These are phyloP conservation scores for Chelon labrosus DNA, from an alignment of 2,797 vertebrate species.

Conservation along the genomic window DNA sequence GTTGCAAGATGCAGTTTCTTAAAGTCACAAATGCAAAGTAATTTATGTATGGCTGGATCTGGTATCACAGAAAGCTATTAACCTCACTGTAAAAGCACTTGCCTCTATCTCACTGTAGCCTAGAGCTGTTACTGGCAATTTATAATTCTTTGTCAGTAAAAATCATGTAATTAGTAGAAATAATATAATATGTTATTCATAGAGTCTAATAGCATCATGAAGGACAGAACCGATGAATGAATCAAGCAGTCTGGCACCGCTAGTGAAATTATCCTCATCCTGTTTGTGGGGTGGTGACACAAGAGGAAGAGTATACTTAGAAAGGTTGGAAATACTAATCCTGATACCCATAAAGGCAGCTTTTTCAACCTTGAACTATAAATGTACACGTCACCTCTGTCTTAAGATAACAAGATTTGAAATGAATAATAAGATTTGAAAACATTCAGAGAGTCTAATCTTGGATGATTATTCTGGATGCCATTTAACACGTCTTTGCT, in stretches of 20 bases:
- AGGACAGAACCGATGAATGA: constrained; percentile 32
- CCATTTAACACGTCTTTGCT: constrained; percentile 36
- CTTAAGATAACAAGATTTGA: constrained; percentile 55
- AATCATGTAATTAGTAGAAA: constrained; percentile 54
- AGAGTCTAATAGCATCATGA: constrained; percentile 44
- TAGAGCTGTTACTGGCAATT: constrained; percentile 34
- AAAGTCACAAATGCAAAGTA: constrained; percentile 1
- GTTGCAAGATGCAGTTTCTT: constrained; percentile 2
- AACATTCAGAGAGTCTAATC: constrained; percentile 47
- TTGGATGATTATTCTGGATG: constrained; percentile 52
- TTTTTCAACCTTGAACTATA: constrained; percentile 22
- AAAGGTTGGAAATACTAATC: constrained; percentile 45
- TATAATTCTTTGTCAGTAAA: constrained; percentile 25
- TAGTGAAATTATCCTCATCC: constrained; percentile 23
- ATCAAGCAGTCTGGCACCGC: constrained; percentile 20
- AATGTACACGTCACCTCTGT: constrained; percentile 47
- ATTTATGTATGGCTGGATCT: constrained; percentile 12
- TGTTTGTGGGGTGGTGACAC: constrained; percentile 28
- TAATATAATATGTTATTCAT: constrained; percentile 50
- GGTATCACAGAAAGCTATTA: constrained; percentile 35
- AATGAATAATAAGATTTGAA: constrained; percentile 50
- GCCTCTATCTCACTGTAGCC: constrained; percentile 14
- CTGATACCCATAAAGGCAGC: constrained; percentile 42
- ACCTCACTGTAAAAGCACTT: constrained; percentile 26
- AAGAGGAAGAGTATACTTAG: constrained; percentile 34